Evolutionary conservation across 2,888 invertebrate species (phyloP), one percentile per base, ranked within the genome.

Genomic region (Linnaemya tessellans): DNA sequence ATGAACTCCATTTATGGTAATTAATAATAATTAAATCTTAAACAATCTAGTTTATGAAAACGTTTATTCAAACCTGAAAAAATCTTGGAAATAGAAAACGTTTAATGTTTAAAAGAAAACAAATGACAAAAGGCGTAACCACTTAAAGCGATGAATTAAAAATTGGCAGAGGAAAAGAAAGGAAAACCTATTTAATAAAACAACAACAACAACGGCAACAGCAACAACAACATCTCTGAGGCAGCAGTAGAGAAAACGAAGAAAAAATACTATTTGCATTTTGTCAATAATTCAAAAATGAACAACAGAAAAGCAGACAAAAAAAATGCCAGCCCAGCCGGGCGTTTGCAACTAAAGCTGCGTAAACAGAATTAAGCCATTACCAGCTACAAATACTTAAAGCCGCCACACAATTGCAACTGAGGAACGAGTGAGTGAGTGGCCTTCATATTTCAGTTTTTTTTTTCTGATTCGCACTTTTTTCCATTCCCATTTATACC

Each of bases 121-220:
- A 87, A 87, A 87, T 87, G 87, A 87, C 87, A 87, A 87, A 87
- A 87, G 87, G 87, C 87, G 87, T 87, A 84, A 87, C 87, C 87
- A 85, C 87, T 87, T 65, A 75, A 64, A 85, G 86, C 87, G 54
- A 84, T 80, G 67, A 49, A 68, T 78, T 78, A 22, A 35, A 56
- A 74, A 49, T 41, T 41, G 38, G 35, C n/a, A 43, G 35, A 62
- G 49, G 64, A 46, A 65, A 74, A 68, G 46, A 62, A 56, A 68
- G 71, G 54, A 80, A 84, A 62, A 54, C 73, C 15, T 11, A 67
- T 73, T 56, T n/a, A 64, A 54, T 30, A 30, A 2, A 30, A 30
- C 30, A 30, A 30, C 30, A 30, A 30, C 30, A 30, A n/a, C n/a
- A n/a, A n/a, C n/a, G n/a, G n/a, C n/a, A n/a, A n/a, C n/a, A n/a